Conservation (phyloP, 1,140 invertebrate genomes). For the Drosophila sulfurigaster region DNA sequence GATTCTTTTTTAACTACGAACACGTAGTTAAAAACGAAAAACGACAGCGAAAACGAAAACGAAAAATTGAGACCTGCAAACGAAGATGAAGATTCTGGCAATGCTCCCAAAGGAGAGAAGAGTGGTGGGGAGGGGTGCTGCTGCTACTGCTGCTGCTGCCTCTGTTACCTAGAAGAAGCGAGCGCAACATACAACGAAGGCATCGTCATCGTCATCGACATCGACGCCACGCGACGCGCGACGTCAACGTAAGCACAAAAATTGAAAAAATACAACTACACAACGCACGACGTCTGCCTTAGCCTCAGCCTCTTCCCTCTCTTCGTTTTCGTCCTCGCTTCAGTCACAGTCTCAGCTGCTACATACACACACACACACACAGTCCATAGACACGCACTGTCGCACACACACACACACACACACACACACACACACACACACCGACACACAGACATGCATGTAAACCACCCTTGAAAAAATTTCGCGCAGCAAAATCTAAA, state of each 20-base stretch:
- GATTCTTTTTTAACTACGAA: slow-evolving; percentile 84
- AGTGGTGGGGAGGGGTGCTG: background rate
- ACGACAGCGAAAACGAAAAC: slow-evolving; percentile 33
- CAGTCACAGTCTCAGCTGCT: slow-evolving; percentile 39
- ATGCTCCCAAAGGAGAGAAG: background rate
- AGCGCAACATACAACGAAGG: slow-evolving; percentile 21
- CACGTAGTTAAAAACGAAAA: slow-evolving; percentile 83
- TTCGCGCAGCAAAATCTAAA: slow-evolving; percentile 80
- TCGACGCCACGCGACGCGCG: slow-evolving; percentile 36
- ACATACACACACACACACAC: slow-evolving; percentile 24
- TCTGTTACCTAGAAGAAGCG: slow-evolving; percentile 48
- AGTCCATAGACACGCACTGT: slow-evolving; percentile 32
- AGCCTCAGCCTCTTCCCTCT: slow-evolving; percentile 23
- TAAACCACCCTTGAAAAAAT: slow-evolving; percentile 77
- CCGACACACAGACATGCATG: slow-evolving; percentile 44
- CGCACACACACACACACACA: slow-evolving; percentile 29
- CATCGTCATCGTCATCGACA: slow-evolving; percentile 18
- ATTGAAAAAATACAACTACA: slow-evolving; percentile 73
- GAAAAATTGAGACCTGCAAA: slow-evolving; percentile 64
- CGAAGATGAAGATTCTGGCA: slow-evolving; percentile 52
- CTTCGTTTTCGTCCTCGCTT: slow-evolving; percentile 1
- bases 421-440: slow-evolving; percentile 38
- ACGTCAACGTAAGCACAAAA: slow-evolving; percentile 65
- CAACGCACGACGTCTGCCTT: slow-evolving; percentile 41
- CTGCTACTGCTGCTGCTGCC: slow-evolving; percentile 1